Base-by-base conservation (phyloP, 1,140 invertebrate species). In the Neodiprion lecontei region DNA sequence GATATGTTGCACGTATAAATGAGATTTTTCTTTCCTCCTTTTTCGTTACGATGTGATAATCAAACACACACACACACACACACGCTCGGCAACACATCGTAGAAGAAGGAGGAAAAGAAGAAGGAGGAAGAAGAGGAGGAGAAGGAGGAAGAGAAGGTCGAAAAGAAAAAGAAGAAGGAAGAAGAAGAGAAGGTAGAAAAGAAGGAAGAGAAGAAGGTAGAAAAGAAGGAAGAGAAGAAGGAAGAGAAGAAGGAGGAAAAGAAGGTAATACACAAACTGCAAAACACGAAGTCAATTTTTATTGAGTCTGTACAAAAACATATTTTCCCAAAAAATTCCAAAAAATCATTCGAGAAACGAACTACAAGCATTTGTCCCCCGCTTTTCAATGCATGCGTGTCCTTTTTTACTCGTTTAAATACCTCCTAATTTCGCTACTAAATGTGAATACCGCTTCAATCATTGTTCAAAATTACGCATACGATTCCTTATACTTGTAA, bases 141-240 rank as follows among this genome's bases (percentile, higher is more conserved):
- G 72, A 87, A 91, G 77, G 83, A 88, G 73, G 86, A 90, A 80
- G 80, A 87, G 50, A 85, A 88, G 76, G 87, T 90, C 69, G 83
- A 87, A 67, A 88, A 88, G 74, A 87, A 83, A 61, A 77, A 84
- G 73, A 77, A 85, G 73, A 79, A 78, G 66, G 73, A 81, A 11
- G 79, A 82, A 21, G 81, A 83, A 73, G 79, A 84, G 40, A 80
- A 81, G 61, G 81, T 81, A 71, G 71, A 77, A 67, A 79, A 79
- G 28, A 70, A 73, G 14, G 77, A 81, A 17, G 74, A 81, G 69
- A 78, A 84, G 67, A 75, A 78, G 71, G 76, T 78, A 12, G 76
- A 85, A 14, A 78, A 81, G 17, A 79, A 85, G 28, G 85, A 78
- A 47, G 82, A 89, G 17, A 86, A 91, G 82, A 86, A 87, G 77